Conservation (phyloP, 1,140 invertebrate genomes). For the Ceratitis capitata region DNA sequence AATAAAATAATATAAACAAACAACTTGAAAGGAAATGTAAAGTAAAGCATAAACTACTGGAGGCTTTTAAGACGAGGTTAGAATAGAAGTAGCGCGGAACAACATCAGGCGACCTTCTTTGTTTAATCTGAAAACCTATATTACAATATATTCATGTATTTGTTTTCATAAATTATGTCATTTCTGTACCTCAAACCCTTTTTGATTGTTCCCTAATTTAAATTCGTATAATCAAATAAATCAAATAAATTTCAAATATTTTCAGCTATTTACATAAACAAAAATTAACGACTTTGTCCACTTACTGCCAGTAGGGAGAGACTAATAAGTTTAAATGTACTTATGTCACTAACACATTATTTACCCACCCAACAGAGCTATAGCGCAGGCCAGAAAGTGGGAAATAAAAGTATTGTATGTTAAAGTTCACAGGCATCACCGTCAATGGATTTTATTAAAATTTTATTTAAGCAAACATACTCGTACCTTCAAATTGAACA, state of each 20-base stretch:
- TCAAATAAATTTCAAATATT: slow-evolving; percentile 35
- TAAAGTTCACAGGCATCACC: not conserved
- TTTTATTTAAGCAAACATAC: not conserved
- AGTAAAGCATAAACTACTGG: no score
- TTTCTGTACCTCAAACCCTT: no score
- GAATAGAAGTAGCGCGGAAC: no score
- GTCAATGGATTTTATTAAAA: not conserved
- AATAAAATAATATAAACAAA: no score
- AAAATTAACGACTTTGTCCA: slow-evolving; percentile 21
- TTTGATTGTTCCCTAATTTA: not conserved
- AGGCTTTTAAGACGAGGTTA: no score
- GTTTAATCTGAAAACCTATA: no score
- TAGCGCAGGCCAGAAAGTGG: not conserved
- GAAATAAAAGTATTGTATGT: not conserved
- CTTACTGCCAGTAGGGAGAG: not conserved
- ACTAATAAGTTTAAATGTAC: no score
- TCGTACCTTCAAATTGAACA: not conserved
- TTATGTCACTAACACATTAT: not conserved
- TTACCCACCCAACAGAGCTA: not conserved
- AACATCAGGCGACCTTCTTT: no score
- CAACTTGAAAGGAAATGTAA: no score
- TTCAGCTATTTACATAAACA: not conserved
- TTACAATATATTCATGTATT: no score
- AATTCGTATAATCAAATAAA: not conserved
- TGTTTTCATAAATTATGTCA: no score